Evolutionary conservation across 2,888 invertebrate genomes (phyloP), one percentile per base, ranked within the genome.

Genomic region (Parnassius orleans): DNA sequence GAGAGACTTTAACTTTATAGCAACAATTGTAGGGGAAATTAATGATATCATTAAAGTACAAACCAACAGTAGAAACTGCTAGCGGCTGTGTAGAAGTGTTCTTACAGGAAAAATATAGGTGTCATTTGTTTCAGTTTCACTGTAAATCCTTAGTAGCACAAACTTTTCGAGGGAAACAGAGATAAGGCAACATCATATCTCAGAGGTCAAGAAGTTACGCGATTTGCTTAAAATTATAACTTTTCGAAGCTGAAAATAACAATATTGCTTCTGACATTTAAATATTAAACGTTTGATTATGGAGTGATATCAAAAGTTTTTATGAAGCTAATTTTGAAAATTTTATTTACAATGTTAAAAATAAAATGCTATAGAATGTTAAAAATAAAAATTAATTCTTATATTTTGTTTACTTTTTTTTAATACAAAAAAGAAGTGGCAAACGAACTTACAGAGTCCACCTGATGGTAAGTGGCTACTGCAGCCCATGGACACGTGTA

Each of bases 171-270:
- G 56, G 60, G 10, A 15, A 42, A 19, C 51, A 15, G 52, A 46
- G 56, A 56, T 61, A 61, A 61, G 52, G n/a, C 55, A 33, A 52
- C 46, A 41, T 14, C 55, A 43, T 48, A n/a, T 61, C 56, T 46
- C 61, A 12, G n/a, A 19, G 55, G 52, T 15, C 52, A 0, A 1
- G 41, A 61, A 56, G 56, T 56, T 50, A 50, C 14, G 54, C 24
- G 54, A 50, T 60, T 60, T 43, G 42, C 53, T 60, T 60, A 55
- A 60, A 54, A 55, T 60, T 55, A 50, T 54, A 44, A 50, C 48
- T 19, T 48, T 60, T 54, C 19, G 24, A 24, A 24, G 24, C 24
- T 24, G 0, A 5, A 24, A 24, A 24, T 24, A 2, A 5, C 3
- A 3, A 24, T 24, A 24, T 24, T 5, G 3, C 5, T 24, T 24